Evolutionary conservation across 1,140 invertebrate genomes (phyloP).

Genomic region (Varroa destructor): DNA sequence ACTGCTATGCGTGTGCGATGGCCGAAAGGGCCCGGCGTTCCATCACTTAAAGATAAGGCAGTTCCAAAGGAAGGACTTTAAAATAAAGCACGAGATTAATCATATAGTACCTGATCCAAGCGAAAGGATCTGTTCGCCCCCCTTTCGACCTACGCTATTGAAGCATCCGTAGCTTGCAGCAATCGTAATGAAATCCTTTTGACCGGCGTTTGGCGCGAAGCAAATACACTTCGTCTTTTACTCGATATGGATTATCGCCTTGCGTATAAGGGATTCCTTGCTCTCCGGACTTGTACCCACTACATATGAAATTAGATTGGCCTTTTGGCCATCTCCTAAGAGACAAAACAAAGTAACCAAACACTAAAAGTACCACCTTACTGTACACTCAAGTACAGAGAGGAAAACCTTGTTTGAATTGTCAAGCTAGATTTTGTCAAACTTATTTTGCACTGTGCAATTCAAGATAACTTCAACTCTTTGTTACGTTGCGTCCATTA

Average conservation of each 20-base stretch:
- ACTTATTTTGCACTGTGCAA: too few species aligned
- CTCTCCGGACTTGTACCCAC: constrained; percentile 34
- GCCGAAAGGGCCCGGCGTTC: too few species aligned
- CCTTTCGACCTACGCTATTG: constrained; percentile 29
- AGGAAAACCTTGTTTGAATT: too few species aligned
- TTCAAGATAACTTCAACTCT: too few species aligned
- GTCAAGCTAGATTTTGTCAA: too few species aligned
- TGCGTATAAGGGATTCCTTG: constrained; percentile 37
- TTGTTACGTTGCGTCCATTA: too few species aligned
- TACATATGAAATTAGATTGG: constrained; percentile 39
- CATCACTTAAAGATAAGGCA: too few species aligned
- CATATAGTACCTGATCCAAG: constrained; percentile 28
- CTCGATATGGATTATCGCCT: constrained; percentile 38
- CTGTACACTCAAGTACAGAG: too few species aligned
- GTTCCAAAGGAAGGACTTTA: too few species aligned
- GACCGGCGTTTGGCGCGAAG: constrained; percentile 39
- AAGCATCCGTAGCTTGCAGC: constrained; percentile 38
- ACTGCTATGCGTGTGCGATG: too few species aligned
- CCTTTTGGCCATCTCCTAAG: constrained; percentile 38
- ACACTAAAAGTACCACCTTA: too few species aligned
- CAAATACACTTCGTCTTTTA: constrained; percentile 40
- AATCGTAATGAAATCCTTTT: constrained; percentile 41
- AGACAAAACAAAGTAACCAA: not conserved
- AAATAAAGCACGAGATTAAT: too few species aligned
- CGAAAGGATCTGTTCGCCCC: constrained; percentile 32